Evolutionary conservation across 2,797 vertebrate species (phyloP).

Genomic region (Melanogrammus aeglefinus): DNA sequence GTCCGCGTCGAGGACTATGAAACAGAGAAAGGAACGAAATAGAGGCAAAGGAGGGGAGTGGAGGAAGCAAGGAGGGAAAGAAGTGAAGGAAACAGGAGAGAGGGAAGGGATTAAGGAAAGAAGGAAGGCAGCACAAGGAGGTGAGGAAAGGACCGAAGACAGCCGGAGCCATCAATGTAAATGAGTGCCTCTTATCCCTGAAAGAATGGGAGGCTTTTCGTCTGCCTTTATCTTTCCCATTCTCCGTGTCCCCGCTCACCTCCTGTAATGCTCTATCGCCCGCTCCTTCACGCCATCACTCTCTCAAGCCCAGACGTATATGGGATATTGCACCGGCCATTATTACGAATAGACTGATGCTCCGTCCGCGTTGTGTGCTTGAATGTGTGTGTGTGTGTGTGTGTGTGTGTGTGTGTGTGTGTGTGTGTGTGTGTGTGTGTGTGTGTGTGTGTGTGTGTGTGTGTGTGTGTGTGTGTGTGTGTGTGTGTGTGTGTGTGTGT

Average conservation of each 20-base stretch:
- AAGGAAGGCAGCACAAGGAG: conserved; percentile 2
- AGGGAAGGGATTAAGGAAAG: too few species aligned
- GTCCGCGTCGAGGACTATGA: too few species aligned
- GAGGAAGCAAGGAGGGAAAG: too few species aligned
- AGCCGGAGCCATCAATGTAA: conserved; percentile 43
- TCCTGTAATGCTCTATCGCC: neutral
- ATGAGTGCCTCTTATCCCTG: conserved; percentile 44
- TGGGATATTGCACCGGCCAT: conserved; percentile 27
- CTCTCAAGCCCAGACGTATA: conserved; percentile 36
- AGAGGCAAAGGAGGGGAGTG: too few species aligned
- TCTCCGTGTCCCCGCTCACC: conserved; percentile 9
- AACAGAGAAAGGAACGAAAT: too few species aligned
- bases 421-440: too few species aligned
- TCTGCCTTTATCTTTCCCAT: conserved; percentile 25
- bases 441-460: neutral
- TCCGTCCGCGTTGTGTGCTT: conserved; percentile 1
- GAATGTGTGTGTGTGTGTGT: conserved; percentile 10
- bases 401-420: too few species aligned
- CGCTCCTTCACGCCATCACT: conserved; percentile 23
- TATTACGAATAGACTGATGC: conserved; percentile 7
- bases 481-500: too few species aligned
- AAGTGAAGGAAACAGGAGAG: too few species aligned
- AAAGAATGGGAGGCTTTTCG: conserved; percentile 20
- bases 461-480: neutral
- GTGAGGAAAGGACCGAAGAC: conserved; percentile 11